A percentile compares a stretch with the other conserved stretches of the same genome.
Conservation (phyloP, 2,113 vertebrate genomes). For the Toxotes jaculatrix region DNA sequence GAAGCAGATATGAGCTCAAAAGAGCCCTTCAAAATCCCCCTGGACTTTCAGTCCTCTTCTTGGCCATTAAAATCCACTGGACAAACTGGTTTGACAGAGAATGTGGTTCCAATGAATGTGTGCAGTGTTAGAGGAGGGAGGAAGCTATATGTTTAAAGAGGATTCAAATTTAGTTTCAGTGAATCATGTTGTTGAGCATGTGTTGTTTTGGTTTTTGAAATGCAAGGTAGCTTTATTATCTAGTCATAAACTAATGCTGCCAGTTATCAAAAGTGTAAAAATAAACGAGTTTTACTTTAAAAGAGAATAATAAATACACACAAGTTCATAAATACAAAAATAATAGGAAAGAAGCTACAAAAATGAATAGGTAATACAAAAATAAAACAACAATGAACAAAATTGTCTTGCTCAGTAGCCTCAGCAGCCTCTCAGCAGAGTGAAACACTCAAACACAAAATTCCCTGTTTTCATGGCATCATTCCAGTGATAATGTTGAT, state of each 20-base stretch:
- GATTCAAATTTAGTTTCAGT: constrained; percentile 70
- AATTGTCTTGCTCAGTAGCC: too few species aligned
- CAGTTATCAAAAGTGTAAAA: neutral
- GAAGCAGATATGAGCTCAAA: neutral
- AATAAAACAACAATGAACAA: too few species aligned
- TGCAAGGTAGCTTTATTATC: neutral
- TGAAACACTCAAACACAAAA: too few species aligned
- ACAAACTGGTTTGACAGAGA: constrained; percentile 85
- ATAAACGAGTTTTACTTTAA: neutral
- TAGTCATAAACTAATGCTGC: neutral
- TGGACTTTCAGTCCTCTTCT: constrained; percentile 11
- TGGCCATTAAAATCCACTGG: constrained; percentile 30
- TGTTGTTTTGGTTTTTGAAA: constrained; percentile 27
- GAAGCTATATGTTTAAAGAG: constrained; percentile 30
- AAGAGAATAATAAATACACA: neutral
- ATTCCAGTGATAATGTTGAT: too few species aligned
- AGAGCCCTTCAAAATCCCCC: neutral
- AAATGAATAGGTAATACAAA: too few species aligned
- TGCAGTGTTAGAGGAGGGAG: constrained; percentile 10
- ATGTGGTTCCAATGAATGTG: constrained; percentile 35
- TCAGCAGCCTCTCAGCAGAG: too few species aligned
- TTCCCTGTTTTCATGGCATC: too few species aligned
- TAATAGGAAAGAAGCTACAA: neutral
- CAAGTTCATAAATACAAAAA: neutral
- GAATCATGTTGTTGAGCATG: neutral